phyloP scores from a whole-genome alignment of 2,888 invertebrate species.

The Mythimna impura region DNA sequence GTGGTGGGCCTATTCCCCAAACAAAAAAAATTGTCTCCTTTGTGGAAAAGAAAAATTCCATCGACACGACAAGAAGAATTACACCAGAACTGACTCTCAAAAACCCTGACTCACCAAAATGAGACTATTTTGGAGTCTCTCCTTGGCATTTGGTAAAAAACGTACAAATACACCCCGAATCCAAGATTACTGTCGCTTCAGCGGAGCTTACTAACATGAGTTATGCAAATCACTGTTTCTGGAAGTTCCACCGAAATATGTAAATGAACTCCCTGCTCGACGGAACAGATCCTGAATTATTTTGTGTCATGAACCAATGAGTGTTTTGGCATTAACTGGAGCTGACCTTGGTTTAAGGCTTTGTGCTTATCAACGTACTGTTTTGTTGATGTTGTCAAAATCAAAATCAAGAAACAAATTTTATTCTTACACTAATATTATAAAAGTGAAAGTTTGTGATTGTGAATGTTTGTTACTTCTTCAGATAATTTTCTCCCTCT shows the following conservation, averaged over 20 bases:
- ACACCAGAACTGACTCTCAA: neutral
- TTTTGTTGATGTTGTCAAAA: slow-evolving; percentile 8
- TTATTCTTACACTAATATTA: too few relatives aligned
- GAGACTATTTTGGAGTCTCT: neutral
- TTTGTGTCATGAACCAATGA: slow-evolving; percentile 61
- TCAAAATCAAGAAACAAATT: too few relatives aligned
- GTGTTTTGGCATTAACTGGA: slow-evolving; percentile 55
- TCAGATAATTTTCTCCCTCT: too few relatives aligned
- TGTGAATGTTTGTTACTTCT: too few relatives aligned
- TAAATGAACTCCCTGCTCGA: slow-evolving; percentile 59
- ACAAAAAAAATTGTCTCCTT: too few relatives aligned
- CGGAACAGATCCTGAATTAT: slow-evolving; percentile 58
- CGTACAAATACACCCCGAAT: slow-evolving; percentile 51
- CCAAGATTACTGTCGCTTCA: slow-evolving; percentile 60
- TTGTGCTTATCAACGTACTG: slow-evolving; percentile 34
- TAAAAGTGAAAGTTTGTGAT: too few relatives aligned
- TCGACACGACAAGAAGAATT: neutral
- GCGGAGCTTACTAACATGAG: slow-evolving; percentile 65
- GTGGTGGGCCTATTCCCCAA: too few relatives aligned
- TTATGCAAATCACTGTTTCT: slow-evolving; percentile 69
- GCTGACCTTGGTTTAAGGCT: slow-evolving; percentile 46
- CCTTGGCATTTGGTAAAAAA: slow-evolving; percentile 5
- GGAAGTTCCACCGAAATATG: slow-evolving; percentile 63
- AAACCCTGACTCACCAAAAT: slow-evolving; percentile 13
- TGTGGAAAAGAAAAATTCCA: too few relatives aligned